Percentiles rank a stretch among this genome's conserved stretches.
phyloP scores from a whole-genome alignment of 2,113 vertebrate genomes.

The Tragulus kanchil region DNA sequence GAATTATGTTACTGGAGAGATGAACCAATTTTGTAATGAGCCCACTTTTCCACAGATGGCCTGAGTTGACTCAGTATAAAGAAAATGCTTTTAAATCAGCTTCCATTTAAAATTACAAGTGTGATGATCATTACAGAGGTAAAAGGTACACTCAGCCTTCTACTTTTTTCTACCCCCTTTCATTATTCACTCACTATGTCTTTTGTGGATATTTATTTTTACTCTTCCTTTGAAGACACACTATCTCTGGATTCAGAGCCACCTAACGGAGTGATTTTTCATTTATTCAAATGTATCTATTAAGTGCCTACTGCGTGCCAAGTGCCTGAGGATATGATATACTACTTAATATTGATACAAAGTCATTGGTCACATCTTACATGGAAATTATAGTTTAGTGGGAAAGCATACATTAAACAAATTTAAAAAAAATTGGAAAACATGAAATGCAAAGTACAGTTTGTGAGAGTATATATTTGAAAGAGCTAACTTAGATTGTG shows the following conservation, averaged over 20 bases:
- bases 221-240: neutral
- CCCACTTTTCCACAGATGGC: constrained; percentile 2
- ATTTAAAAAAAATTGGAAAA: constrained; percentile 18
- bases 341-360: neutral
- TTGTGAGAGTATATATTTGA: neutral
- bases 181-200: neutral
- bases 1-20: neutral
- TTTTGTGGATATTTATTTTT: neutral
- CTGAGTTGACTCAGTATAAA: constrained; percentile 43
- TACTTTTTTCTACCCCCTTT: neutral
- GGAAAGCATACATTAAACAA: neutral
- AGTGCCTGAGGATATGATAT: constrained; percentile 1
- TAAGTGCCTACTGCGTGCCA: neutral
- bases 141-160: neutral
- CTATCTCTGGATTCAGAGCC: neutral
- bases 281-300: neutral
- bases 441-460: neutral
- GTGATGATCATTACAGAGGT: neutral
- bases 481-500: neutral
- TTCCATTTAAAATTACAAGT: constrained; percentile 17
- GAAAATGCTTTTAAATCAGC: constrained; percentile 42
- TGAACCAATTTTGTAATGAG: constrained; percentile 26
- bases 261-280: neutral
- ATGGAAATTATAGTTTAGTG: neutral
- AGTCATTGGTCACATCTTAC: neutral